Evolutionary conservation across 2,113 vertebrate species (phyloP).

Genomic region (Albula goreensis): DNA sequence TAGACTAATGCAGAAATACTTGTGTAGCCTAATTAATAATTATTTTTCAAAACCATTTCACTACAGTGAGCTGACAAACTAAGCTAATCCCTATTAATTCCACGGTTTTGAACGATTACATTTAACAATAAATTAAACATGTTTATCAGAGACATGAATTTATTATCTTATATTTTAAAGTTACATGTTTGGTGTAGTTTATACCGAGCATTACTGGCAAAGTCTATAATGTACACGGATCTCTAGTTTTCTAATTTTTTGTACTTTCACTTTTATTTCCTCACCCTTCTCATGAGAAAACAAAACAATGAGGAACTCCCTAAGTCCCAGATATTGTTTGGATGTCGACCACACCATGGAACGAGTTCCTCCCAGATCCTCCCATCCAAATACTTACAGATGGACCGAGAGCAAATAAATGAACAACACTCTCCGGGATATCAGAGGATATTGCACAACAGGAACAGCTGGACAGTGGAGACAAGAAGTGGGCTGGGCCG

Average conservation of each 20-base stretch:
- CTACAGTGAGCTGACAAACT: neutral
- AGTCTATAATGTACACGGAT: neutral
- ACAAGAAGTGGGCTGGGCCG: slow-evolving; percentile 1
- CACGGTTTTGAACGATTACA: neutral
- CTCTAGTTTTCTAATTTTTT: neutral
- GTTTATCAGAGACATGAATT: too few species aligned
- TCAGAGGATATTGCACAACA: neutral
- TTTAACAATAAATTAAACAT: too few species aligned
- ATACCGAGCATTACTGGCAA: neutral
- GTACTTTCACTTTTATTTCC: neutral
- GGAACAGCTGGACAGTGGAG: neutral
- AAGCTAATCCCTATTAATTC: neutral
- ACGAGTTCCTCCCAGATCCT: neutral
- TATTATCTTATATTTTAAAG: too few species aligned
- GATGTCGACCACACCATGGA: neutral
- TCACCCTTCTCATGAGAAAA: neutral
- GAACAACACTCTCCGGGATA: neutral
- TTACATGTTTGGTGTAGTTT: neutral
- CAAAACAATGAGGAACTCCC: neutral
- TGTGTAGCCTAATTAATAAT: too few species aligned
- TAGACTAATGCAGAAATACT: too few species aligned
- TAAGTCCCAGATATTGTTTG: neutral
- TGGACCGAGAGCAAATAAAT: neutral
- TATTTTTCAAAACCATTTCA: too few species aligned
- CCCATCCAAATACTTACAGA: neutral